phyloP scores from a whole-genome alignment of 2,888 invertebrate species.

The Melanophora roralis region DNA sequence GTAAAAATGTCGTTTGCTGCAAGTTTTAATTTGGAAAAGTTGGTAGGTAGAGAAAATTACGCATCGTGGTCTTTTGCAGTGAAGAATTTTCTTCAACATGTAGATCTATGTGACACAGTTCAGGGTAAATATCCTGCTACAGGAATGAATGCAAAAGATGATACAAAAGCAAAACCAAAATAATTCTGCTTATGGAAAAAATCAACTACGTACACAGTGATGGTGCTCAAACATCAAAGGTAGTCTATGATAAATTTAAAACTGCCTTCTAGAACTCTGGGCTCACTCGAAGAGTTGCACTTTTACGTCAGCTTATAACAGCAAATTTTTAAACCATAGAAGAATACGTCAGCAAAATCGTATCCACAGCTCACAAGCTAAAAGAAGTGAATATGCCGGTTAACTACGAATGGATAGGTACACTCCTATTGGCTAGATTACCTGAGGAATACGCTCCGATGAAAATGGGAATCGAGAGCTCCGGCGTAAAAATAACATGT shows the following conservation, averaged over 20 bases:
- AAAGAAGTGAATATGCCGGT: conserved; percentile 4
- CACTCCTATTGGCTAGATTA: conserved; percentile 39
- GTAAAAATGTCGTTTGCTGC: not conserved
- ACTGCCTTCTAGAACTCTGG: not conserved
- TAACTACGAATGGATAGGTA: conserved; percentile 45
- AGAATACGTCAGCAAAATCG: not conserved
- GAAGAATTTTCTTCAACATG: conserved; percentile 46
- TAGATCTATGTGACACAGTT: conserved; percentile 48
- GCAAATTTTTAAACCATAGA: not conserved
- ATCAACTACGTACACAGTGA: conserved; percentile 48
- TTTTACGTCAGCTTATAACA: not conserved
- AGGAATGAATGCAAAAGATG: conserved; percentile 2
- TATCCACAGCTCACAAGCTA: not conserved
- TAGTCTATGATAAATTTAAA: conserved; percentile 54
- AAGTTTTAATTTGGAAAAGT: not conserved
- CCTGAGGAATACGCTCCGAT: conserved; percentile 33
- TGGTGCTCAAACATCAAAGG: conserved; percentile 38
- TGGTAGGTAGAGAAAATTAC: conserved; percentile 7
- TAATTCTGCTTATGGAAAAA: conserved; percentile 46
- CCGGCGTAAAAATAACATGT: conserved; percentile 18
- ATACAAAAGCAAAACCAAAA: conserved; percentile 23
- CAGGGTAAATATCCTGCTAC: conserved; percentile 31
- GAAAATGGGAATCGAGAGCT: conserved; percentile 55
- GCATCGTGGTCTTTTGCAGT: conserved; percentile 41
- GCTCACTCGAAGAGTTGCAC: not conserved